Conservation (phyloP, 2,888 invertebrate genomes). For the Brachypalpus laphriformis region DNA sequence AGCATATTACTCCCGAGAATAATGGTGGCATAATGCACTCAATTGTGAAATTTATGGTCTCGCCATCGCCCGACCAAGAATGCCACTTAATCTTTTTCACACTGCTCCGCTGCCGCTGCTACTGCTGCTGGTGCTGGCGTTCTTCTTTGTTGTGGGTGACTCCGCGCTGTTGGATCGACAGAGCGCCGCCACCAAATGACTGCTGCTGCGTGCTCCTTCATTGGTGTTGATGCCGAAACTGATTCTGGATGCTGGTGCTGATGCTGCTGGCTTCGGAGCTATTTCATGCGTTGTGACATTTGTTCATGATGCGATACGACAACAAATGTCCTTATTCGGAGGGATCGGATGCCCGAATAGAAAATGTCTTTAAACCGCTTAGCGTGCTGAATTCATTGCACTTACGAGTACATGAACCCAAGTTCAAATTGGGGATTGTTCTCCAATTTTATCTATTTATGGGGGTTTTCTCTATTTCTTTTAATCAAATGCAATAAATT, state of each 20-base stretch:
- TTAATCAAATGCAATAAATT: constrained; percentile 53
- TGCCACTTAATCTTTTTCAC: constrained; percentile 73
- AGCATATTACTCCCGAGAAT: constrained; percentile 49
- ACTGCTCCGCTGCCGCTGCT: constrained; percentile 39
- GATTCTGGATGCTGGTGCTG: constrained; percentile 10
- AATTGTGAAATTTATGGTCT: constrained; percentile 71
- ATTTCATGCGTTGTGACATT: constrained; percentile 54
- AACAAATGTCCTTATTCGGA: constrained; percentile 34
- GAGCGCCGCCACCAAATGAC: constrained; percentile 35
- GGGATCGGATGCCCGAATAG: background rate
- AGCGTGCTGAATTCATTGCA: constrained; percentile 21
- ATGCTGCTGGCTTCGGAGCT: constrained; percentile 21
- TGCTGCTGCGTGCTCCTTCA: background rate
- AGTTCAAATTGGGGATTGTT: constrained; percentile 23
- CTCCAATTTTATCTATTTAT: constrained; percentile 1
- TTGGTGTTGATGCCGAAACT: background rate
- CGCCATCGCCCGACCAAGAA: constrained; percentile 64
- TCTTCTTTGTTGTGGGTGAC: constrained; percentile 57
- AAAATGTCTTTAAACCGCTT: background rate
- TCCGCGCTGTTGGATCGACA: constrained; percentile 48
- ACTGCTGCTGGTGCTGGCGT: background rate
- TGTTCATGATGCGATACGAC: constrained; percentile 50
- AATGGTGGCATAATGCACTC: constrained; percentile 73
- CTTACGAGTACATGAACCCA: constrained; percentile 42
- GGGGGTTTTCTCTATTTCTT: constrained; percentile 23